Percentiles rank a stretch among this genome's conserved stretches.
phyloP scores from a whole-genome alignment of 2,888 invertebrate species.

The Caenorhabditis macrosperma region DNA sequence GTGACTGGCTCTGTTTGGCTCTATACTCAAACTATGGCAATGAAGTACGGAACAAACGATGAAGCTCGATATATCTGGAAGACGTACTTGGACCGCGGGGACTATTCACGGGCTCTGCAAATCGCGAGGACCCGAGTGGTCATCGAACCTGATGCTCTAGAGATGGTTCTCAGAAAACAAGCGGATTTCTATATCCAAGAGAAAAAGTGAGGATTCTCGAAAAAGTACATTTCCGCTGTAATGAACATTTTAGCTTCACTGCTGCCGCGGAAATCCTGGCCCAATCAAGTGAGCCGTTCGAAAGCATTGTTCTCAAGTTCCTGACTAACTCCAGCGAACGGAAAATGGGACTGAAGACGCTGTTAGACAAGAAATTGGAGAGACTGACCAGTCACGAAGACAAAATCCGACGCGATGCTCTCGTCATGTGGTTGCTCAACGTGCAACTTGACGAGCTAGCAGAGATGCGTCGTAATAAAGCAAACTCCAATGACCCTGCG shows the following conservation, averaged over 20 bases:
- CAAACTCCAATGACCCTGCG: not conserved
- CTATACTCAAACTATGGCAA: conserved; percentile 65
- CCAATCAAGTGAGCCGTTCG: conserved; percentile 92
- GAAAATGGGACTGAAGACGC: conserved; percentile 90
- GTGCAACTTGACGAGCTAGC: conserved; percentile 81
- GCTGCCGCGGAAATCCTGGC: conserved; percentile 89
- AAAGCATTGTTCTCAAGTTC: conserved; percentile 85
- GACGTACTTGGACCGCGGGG: conserved; percentile 74
- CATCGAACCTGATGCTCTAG: conserved; percentile 72
- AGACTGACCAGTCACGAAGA: conserved; percentile 81
- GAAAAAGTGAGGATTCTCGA: conserved; percentile 69
- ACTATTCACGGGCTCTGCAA: conserved; percentile 71
- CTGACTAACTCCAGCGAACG: conserved; percentile 82
- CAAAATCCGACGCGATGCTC: conserved; percentile 89
- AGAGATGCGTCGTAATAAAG: conserved; percentile 57
- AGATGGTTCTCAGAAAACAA: conserved; percentile 76
- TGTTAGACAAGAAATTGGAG: conserved; percentile 89
- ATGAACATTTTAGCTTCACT: conserved; percentile 65
- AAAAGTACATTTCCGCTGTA: not conserved
- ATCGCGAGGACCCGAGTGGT: conserved; percentile 62
- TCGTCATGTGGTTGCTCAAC: conserved; percentile 95
- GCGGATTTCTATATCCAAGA: conserved; percentile 76
- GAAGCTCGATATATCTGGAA: conserved; percentile 79
- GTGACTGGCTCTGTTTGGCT: conserved; percentile 75
- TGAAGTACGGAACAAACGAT: conserved; percentile 77